phyloP scores from a whole-genome alignment of 1,140 invertebrate species.

The Monochamus saltuarius region DNA sequence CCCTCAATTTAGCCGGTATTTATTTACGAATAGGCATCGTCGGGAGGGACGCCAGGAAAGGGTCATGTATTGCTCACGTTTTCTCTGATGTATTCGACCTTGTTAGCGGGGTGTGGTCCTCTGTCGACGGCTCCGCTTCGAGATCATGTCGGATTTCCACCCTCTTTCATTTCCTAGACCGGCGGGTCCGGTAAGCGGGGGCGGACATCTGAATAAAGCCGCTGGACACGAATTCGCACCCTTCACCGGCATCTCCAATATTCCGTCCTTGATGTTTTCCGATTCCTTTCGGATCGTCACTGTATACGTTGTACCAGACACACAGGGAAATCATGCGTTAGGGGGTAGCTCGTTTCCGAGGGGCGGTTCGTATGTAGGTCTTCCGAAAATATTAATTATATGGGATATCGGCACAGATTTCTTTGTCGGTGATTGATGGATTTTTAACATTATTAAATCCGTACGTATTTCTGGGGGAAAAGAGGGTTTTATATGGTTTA shows the following conservation, averaged over 20 bases:
- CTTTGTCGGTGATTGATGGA: too few relatives aligned
- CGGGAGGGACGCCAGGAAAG: conserved; percentile 2
- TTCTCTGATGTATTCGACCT: conserved; percentile 27
- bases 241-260: conserved; percentile 21
- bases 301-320: too few relatives aligned
- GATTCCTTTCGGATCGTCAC: conserved; percentile 2
- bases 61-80: conserved; percentile 8
- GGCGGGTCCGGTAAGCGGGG: conserved; percentile 14
- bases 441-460: too few relatives aligned
- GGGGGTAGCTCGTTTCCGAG: too few relatives aligned
- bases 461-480: too few relatives aligned
- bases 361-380: too few relatives aligned
- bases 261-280: conserved; percentile 8
- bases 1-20: conserved; percentile 21
- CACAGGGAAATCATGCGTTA: too few relatives aligned
- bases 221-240: conserved; percentile 37
- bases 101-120: conserved; percentile 25
- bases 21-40: conserved; percentile 16
- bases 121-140: conserved; percentile 25
- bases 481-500: too few relatives aligned
- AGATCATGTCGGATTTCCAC: conserved; percentile 39
- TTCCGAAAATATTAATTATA: too few relatives aligned
- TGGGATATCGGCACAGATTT: too few relatives aligned
- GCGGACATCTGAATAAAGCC: conserved; percentile 28
- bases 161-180: conserved; percentile 36